Evolutionary conservation across 2,888 invertebrate genomes (phyloP).

Genomic region (Lasioglossum leucozonium): DNA sequence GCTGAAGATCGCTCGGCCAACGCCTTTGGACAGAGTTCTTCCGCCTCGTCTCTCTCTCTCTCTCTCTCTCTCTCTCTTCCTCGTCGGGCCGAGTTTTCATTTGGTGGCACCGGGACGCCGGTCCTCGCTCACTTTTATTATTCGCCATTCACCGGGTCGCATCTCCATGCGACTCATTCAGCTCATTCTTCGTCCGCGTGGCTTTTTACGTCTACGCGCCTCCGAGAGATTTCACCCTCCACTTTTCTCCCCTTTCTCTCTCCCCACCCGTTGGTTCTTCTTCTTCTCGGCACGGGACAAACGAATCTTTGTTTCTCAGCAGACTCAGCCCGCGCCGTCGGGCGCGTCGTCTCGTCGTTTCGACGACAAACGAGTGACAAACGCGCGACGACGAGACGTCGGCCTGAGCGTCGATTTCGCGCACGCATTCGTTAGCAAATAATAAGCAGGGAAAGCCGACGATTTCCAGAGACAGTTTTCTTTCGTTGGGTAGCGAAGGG

Average conservation of each 20-base stretch:
- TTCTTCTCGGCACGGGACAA: conserved; percentile 39
- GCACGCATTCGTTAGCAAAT: background rate
- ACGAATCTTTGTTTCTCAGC: conserved; percentile 47
- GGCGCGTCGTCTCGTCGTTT: conserved; percentile 15
- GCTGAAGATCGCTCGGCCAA: conserved; percentile 9
- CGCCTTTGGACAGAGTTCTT: conserved; percentile 23
- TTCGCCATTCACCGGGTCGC: conserved; percentile 50
- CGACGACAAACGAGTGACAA: conserved; percentile 17
- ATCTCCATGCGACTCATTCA: conserved; percentile 44
- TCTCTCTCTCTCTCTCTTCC: background rate
- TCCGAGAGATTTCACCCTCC: background rate
- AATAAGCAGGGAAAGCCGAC: conserved; percentile 7
- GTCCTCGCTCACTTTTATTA: conserved; percentile 53
- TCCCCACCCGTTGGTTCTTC: background rate
- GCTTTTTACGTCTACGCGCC: conserved; percentile 45
- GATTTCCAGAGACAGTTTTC: conserved; percentile 1
- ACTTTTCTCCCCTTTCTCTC: background rate
- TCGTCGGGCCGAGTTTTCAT: conserved; percentile 44
- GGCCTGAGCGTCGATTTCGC: background rate
- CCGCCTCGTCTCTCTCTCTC: background rate
- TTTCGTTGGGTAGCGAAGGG: background rate
- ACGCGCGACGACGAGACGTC: background rate
- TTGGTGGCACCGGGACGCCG: conserved; percentile 29
- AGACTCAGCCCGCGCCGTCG: background rate
- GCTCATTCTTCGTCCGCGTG: conserved; percentile 41